Conservation (phyloP, 2,888 invertebrate species). For the Macaria liturata region DNA sequence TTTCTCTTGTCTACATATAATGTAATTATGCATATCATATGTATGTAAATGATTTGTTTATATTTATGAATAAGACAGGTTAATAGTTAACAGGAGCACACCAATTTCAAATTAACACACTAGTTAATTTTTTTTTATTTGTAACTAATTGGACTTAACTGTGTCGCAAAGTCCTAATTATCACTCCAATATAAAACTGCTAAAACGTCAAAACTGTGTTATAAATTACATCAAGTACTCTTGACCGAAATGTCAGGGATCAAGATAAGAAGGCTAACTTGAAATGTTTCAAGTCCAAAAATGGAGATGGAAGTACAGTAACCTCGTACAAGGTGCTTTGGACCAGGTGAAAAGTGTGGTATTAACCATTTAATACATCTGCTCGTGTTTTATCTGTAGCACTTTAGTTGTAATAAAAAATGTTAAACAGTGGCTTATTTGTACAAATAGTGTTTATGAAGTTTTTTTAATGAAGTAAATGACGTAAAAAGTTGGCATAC, state of each 20-base stretch:
- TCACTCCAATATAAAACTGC: conserved; percentile 4
- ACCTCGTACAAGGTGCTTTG: conserved; percentile 56
- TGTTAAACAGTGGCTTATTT: too few relatives aligned
- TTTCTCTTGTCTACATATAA: too few relatives aligned
- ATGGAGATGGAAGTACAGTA: conserved; percentile 47
- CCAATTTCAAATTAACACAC: too few relatives aligned
- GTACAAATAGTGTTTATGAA: too few relatives aligned
- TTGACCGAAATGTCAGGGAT: conserved; percentile 46
- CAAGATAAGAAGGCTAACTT: conserved; percentile 54
- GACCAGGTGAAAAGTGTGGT: conserved; percentile 51
- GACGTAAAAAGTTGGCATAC: too few relatives aligned
- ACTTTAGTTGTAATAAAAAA: background rate
- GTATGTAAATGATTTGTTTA: too few relatives aligned
- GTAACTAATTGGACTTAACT: background rate
- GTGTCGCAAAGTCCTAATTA: background rate
- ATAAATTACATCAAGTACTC: conserved; percentile 32
- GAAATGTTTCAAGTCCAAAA: conserved; percentile 55
- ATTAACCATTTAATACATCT: conserved; percentile 46
- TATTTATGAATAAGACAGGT: too few relatives aligned
- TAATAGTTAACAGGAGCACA: too few relatives aligned
- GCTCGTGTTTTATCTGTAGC: conserved; percentile 37
- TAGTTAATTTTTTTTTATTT: too few relatives aligned
- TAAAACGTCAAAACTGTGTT: conserved; percentile 19
- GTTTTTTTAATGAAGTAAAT: too few relatives aligned
- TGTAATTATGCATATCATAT: too few relatives aligned